These are phyloP conservation scores for Scaptomyza hsui DNA, from an alignment of 1,140 invertebrate genomes.

Conservation along the genomic window DNA sequence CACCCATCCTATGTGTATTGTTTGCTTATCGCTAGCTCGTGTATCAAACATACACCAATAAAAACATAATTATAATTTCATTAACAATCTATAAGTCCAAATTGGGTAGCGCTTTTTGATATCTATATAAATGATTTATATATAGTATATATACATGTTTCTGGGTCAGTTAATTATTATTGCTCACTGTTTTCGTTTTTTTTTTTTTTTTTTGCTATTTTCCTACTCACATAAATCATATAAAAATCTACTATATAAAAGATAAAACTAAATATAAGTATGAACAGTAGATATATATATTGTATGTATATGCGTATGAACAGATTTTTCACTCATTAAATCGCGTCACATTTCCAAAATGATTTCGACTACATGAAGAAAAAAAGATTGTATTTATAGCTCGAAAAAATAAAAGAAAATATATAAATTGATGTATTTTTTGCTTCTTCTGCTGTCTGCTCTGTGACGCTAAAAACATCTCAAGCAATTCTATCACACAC, in stretches of 20 bases:
- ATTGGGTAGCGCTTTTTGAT: conserved; percentile 62
- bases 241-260: conserved; percentile 7
- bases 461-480: conserved; percentile 16
- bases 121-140: not conserved
- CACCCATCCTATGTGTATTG: not conserved
- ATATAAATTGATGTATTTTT: conserved; percentile 42
- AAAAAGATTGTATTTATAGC: conserved; percentile 31
- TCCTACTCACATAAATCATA: conserved; percentile 21
- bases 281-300: conserved; percentile 23
- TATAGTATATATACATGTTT: not conserved
- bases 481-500: conserved; percentile 10
- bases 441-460: not conserved
- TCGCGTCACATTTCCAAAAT: conserved; percentile 67
- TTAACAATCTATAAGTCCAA: conserved; percentile 80
- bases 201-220: not conserved
- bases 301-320: conserved; percentile 22
- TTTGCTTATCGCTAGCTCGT: conserved; percentile 7
- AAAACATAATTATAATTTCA: conserved; percentile 80
- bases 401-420: conserved; percentile 21
- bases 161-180: conserved; percentile 33
- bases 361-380: conserved; percentile 34
- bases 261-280: conserved; percentile 30
- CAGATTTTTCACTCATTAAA: conserved; percentile 63
- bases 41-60: conserved; percentile 34
- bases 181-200: conserved; percentile 12